These are phyloP conservation scores for Epistrophe grossulariae DNA, from an alignment of 2,888 invertebrate species.

Conservation along the genomic window DNA sequence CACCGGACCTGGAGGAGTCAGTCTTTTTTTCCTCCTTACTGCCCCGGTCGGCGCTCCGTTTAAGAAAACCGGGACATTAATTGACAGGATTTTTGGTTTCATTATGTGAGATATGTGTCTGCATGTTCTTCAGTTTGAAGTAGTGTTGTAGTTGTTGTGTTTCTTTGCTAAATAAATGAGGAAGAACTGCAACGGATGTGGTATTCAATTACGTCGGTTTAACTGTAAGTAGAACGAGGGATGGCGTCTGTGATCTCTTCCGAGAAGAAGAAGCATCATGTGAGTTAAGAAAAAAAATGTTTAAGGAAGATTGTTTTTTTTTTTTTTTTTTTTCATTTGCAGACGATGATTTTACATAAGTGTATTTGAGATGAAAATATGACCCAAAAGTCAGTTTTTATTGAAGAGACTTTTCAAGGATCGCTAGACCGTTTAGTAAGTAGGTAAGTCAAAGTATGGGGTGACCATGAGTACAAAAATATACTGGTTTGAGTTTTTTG, in stretches of 20 bases:
- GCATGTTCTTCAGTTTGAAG: conserved; percentile 39
- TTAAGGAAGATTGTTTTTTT: neutral
- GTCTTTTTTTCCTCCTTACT: neutral
- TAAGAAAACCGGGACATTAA: conserved; percentile 38
- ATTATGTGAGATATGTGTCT: conserved; percentile 53
- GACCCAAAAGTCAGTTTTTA: neutral
- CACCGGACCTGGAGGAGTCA: conserved; percentile 1
- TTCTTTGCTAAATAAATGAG: conserved; percentile 55
- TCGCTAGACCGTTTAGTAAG: too few species aligned
- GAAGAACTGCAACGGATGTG: conserved; percentile 64
- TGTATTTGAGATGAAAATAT: neutral
- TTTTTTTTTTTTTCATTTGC: neutral
- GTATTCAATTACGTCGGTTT: conserved; percentile 59
- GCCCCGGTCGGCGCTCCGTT: neutral
- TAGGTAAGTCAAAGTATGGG: too few species aligned
- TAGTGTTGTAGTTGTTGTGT: neutral
- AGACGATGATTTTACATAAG: neutral
- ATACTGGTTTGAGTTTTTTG: too few species aligned
- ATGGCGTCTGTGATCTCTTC: conserved; percentile 48
- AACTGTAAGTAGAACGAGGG: conserved; percentile 40
- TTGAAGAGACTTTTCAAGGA: too few species aligned
- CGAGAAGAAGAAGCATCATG: conserved; percentile 36
- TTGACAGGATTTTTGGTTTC: conserved; percentile 66
- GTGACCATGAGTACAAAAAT: too few species aligned
- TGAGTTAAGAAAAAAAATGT: conserved; percentile 29